Evolutionary conservation across 2,888 invertebrate genomes (phyloP), one percentile per base, ranked within the genome.

Genomic region (Ceramica pisi): DNA sequence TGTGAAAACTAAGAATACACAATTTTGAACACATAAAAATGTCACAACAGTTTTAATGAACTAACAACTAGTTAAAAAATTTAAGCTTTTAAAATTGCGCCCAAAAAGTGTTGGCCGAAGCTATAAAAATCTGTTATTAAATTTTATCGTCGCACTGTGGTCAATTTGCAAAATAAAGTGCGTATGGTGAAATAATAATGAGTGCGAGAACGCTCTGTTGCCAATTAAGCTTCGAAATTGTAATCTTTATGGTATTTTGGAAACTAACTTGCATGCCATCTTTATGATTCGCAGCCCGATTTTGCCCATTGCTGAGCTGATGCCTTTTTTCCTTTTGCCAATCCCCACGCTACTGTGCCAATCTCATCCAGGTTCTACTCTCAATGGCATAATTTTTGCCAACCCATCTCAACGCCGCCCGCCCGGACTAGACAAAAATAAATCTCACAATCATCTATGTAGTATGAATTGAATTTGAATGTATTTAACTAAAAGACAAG

Each of bases 81-180:
- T 26, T 41, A 63, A 63, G 23, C 73, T 46, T 61, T n/a, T 21
- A 61, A 75, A 78, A 57, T 71, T 74, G 56, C 46, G n/a, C 35
- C 64, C 26, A 51, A 68, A 73, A 67, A 19, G 69, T 82, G 62
- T 78, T 67, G 56, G 57, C 48, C 10, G 56, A 60, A 67, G 82
- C 80, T 63, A 80, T 85, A 80, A 82, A 77, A 82, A 72, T 82
- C 50, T 55, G 71, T 76, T 83, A 78, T 80, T 83, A 75, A 78
- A 62, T 72, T 80, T 83, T 82, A 73, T 80, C 19, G 68, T 61
- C 74, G 50, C 68, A 70, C 79, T 69, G 75, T 75, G 71, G 71
- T 62, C 62, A 80, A 74, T 80, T 77, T 70, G 26, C 56, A 66
- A 53, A 73, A 67, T 75, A 66, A 75, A 71, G 69, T 67, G 68